Percentiles rank a stretch among this genome's conserved stretches.
phyloP scores from a whole-genome alignment of 2,888 invertebrate species.

The Prenolepis imparis region DNA sequence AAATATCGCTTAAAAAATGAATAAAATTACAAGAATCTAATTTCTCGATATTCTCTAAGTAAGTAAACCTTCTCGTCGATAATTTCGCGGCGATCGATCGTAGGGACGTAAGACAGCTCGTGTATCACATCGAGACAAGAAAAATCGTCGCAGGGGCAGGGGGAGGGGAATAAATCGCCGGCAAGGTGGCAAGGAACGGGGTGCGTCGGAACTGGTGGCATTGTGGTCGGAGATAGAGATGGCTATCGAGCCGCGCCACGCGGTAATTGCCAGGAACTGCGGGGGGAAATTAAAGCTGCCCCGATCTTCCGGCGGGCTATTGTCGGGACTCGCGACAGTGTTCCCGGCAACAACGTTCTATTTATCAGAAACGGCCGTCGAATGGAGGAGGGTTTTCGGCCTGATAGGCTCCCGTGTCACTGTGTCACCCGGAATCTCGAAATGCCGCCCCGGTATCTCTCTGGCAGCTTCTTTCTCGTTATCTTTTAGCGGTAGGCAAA shows the following conservation, averaged over 20 bases:
- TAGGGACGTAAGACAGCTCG: constrained; percentile 14
- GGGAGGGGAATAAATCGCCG: constrained; percentile 37
- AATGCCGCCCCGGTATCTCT: constrained; percentile 65
- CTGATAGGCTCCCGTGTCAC: constrained; percentile 82
- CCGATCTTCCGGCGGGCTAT: constrained; percentile 83
- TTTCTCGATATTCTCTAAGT: too few relatives aligned
- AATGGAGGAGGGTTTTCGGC: constrained; percentile 75
- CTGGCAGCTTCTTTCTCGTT: constrained; percentile 19
- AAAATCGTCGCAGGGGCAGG: constrained; percentile 31
- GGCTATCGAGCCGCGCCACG: constrained; percentile 83
- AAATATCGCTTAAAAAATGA: too few relatives aligned
- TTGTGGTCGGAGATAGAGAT: constrained; percentile 84
- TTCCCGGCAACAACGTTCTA: constrained; percentile 80
- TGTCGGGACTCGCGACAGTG: constrained; percentile 80
- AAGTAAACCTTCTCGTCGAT: not conserved
- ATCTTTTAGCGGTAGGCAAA: constrained; percentile 6
- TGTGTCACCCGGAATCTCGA: constrained; percentile 83
- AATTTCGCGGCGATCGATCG: constrained; percentile 14
- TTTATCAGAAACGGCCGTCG: constrained; percentile 80
- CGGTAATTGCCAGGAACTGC: constrained; percentile 85
- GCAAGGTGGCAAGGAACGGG: constrained; percentile 53
- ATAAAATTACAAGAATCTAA: too few relatives aligned
- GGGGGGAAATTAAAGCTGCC: constrained; percentile 86
- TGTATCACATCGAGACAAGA: constrained; percentile 44
- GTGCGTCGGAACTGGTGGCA: constrained; percentile 73